A percentile compares a stretch with the other conserved stretches of the same genome.
Evolutionary conservation across 2,888 invertebrate species (phyloP).

Genomic region (Brachycybe producta): DNA sequence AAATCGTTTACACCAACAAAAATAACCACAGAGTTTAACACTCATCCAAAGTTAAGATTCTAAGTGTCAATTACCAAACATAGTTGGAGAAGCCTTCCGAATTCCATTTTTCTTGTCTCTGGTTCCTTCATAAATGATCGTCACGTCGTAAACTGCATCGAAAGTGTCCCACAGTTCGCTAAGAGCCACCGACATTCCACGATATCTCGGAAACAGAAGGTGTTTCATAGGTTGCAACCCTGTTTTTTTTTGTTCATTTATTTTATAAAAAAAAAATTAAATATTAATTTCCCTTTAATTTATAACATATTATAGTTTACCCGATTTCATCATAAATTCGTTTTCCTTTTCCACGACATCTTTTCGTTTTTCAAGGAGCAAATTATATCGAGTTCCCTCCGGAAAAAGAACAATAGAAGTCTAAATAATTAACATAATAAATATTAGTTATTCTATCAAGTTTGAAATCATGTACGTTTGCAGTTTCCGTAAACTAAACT

Average conservation of each 20-base stretch:
- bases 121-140: constrained; percentile 34
- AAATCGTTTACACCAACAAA: too few species aligned
- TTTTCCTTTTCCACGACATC: too few species aligned
- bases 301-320: too few species aligned
- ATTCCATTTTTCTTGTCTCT: constrained; percentile 13
- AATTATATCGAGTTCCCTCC: constrained; percentile 39
- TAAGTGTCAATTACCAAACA: constrained; percentile 15
- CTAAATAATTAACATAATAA: constrained; percentile 27
- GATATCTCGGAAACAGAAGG: constrained; percentile 34
- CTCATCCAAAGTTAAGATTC: too few species aligned
- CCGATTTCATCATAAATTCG: too few species aligned
- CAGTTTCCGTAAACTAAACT: too few species aligned
- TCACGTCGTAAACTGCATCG: constrained; percentile 39
- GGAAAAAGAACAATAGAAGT: constrained; percentile 41
- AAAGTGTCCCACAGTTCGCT: constrained; percentile 31
- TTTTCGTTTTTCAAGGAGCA: constrained; percentile 28
- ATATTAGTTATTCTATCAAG: constrained; percentile 7
- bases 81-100: constrained; percentile 1
- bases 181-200: constrained; percentile 33
- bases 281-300: too few species aligned
- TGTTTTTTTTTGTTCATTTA: too few species aligned
- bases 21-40: not conserved
- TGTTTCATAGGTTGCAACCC: constrained; percentile 29
- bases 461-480: constrained; percentile 4
- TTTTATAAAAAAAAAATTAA: too few species aligned